Percentiles rank a stretch among this genome's conserved stretches.
phyloP scores from a whole-genome alignment of 2,113 vertebrate species.

The Ranitomeya imitator region DNA sequence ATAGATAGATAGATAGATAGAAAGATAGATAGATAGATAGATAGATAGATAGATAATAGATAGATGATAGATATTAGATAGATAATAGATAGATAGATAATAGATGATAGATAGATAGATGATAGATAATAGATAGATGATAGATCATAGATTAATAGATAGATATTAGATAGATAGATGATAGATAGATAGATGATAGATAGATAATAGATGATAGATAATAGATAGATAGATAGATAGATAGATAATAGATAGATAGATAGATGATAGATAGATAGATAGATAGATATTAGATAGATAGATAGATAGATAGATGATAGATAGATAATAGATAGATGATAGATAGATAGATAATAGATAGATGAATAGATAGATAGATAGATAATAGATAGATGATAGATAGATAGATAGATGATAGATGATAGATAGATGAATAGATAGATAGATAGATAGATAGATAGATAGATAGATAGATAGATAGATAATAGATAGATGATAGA shows the following conservation, averaged over 20 bases:
- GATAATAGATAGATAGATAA: background rate
- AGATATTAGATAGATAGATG: background rate
- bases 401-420: too few relatives aligned
- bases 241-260: too few relatives aligned
- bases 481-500: too few relatives aligned
- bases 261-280: background rate
- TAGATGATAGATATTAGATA: background rate
- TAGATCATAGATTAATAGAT: too few relatives aligned
- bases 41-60: background rate
- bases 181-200: background rate
- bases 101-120: background rate
- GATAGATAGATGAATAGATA: too few relatives aligned
- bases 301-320: too few relatives aligned
- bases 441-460: background rate
- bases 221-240: background rate
- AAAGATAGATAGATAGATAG: background rate
- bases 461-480: background rate
- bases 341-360: too few relatives aligned
- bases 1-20: background rate
- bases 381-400: too few relatives aligned
- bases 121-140: background rate
- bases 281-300: too few relatives aligned
- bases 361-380: too few relatives aligned
- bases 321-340: too few relatives aligned
- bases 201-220: background rate